Evolutionary conservation across 2,888 invertebrate genomes (phyloP), one percentile per base, ranked within the genome.

Genomic region (Drosophila merina): DNA sequence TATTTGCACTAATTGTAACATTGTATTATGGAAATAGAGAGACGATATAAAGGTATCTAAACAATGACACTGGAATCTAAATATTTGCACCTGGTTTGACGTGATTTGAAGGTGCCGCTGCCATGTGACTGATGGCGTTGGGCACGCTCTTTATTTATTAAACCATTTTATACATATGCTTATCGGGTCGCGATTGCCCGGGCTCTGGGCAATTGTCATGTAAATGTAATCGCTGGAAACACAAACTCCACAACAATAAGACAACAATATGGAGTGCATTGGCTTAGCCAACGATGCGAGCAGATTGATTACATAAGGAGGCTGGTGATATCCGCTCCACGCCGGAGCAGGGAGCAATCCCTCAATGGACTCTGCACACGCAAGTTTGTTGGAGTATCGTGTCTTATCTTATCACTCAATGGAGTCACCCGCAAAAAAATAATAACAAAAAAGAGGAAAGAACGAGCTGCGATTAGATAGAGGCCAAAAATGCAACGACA

Each of bases 261-360:
- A 71, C 70, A 64, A 63, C 28, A 57, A 49, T 42, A 59, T 58
- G 67, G 73, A 82, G 82, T 82, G 72, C 85, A 82, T 73, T 87
- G 79, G 44, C 87, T 72, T 42, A 50, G 56, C 52, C 67, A 58
- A 48, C 73, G 80, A 75, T 76, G 79, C 83, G 70, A 75, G 55
- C 49, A 30, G 57, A 12, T 40, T 30, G 60, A 54, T 67, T 67
- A 50, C 68, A 69, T 69, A 64, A 71, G 49, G 51, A 31, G 62
- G 47, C 60, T 54, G 63, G 36, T 50, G 58, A 40, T 45, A 36
- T 31, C 12, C 45, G 49, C 30, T 47, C 26, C 50, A 49, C 20
- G 14, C 10, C 28, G 4, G 30, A 20, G 30, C 14, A 25, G 8
- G 8, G 20, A 33, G 42, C 38, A 26, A 50, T 51, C 54, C 57